Evolutionary conservation across 2,888 invertebrate species (phyloP), one percentile per base, ranked within the genome.

Genomic region (Machimus atricapillus): DNA sequence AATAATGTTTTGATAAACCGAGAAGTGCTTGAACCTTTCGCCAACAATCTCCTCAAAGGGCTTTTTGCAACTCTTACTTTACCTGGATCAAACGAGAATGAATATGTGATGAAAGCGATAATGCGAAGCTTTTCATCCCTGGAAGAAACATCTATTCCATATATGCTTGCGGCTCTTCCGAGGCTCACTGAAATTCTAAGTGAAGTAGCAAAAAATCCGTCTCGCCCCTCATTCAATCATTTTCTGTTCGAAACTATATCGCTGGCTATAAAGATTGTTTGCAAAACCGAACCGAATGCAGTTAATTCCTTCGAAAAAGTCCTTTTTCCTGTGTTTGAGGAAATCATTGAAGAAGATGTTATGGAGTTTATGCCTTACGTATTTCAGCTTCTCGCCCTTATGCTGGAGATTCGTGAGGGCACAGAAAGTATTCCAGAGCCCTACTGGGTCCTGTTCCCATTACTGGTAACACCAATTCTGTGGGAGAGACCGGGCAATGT

Each of bases 71-170:
- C 96, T 23, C 93, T 99, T 86, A 95, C 95, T 8, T 93, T 94
- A 89, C 94, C 95, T 0, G 95, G 96, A 4, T 97, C 97, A 0
- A 95, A 96, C 89, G 98, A 99, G 93, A 99, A 99, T 92, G 99
- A 99, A 92, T 99, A 99, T 91, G 95, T 97, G 8, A 99, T 99
- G 98, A 99, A 98, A 94, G 98, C 98, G 2, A 95, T 99, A n/a
- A 97, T 99, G 95, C 94, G 98, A 88, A 96, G 96, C 81, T 95
- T 98, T 91, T 95, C 96, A 0, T 94, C 96, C 27, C 93, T 98
- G 19, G 97, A 98, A 92, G 97, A 96, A 46, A 94, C 94, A 9
- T 95, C 97, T 19, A 94, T 98, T 90, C 96, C 97, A 16, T 97
- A 95, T 91, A 94, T 98, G 91, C 95, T 95, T 37, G 94, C 95